Evolutionary conservation across 2,113 vertebrate genomes (phyloP), one percentile per base, ranked within the genome.

Genomic region (Callospermophilus lateralis): DNA sequence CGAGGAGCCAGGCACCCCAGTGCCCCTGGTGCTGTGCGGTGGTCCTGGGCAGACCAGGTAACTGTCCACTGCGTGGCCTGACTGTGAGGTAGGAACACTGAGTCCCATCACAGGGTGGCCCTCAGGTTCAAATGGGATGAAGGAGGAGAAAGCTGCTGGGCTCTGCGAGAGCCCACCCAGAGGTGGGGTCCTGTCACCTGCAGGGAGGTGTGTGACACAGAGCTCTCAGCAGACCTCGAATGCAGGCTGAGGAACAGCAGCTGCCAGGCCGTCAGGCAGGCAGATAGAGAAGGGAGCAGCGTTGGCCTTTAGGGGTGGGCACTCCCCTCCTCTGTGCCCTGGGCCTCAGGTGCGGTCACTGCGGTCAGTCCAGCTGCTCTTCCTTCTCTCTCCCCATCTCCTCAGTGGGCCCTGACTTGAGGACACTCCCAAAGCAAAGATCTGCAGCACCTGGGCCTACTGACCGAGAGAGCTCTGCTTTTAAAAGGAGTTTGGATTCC

Each of bases 301-400:
- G 61, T 17, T 4, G 16, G 65, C 22, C 22, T 17, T 20, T 8
- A 30, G 30, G 32, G 12, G 22, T 9, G 28, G 20, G 24, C 24
- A 1, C 1, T 9, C 5, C 3, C n/a, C 8, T 7, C 17, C 1
- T 11, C 0, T 13, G 26, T 9, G 9, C 39, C 0, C 19, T 45
- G 34, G 1, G 9, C 58, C 15, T 13, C 8, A 17, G 80, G 30
- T 22, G 11, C 34, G 63, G 22, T 34, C 42, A 24, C 6, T 4
- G 68, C 7, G 3, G 22, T 28, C 20, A 24, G 28, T 48, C 24
- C 2, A 28, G 48, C 15, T 30, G 11, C 39, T 5, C 20, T 37
- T 53, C 7, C 8, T 45, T 34, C 34, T n/a, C 77, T 61, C 73
- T 48, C 24, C 32, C 8, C 8, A 26, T 53, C 51, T 79, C 11